A percentile compares a stretch with the other conserved stretches of the same genome.
phyloP scores from a whole-genome alignment of 2,888 invertebrate genomes.

The Amblyteles armatorius region DNA sequence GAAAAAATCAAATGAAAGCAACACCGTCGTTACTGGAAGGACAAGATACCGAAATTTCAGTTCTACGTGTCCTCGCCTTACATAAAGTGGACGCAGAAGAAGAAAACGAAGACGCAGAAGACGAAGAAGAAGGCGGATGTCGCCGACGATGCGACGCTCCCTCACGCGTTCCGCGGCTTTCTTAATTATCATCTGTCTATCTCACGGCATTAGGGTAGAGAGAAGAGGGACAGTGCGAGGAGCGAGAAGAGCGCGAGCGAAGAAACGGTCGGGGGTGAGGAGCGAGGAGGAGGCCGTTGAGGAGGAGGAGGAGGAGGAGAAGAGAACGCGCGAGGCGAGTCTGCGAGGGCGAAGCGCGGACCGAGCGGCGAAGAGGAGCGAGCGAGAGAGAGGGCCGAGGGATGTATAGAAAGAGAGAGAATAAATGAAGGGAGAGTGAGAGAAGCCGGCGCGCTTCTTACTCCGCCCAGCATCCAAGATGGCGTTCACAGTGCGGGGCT shows the following conservation, averaged over 20 bases:
- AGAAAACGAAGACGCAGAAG: conserved; percentile 33
- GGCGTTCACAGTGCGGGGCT: conserved; percentile 80
- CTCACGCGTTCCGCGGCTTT: conserved; percentile 83
- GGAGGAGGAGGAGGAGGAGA: conserved; percentile 44
- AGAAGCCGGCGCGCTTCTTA: conserved; percentile 79
- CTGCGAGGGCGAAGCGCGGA: conserved; percentile 58
- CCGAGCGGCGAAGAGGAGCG: conserved; percentile 59
- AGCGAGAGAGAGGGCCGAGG: conserved; percentile 63
- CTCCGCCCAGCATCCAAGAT: conserved; percentile 85
- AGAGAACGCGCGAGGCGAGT: conserved; percentile 55
- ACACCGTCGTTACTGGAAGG: background rate
- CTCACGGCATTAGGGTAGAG: conserved; percentile 79
- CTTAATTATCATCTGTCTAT: conserved; percentile 85
- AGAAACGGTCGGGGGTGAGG: conserved; percentile 40
- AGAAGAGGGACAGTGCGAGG: conserved; percentile 66
- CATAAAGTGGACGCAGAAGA: conserved; percentile 63
- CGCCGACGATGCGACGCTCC: conserved; percentile 78
- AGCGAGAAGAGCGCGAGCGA: conserved; percentile 55
- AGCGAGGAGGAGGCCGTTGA: conserved; percentile 51
- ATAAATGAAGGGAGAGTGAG: conserved; percentile 69
- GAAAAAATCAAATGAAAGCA: too few species aligned
- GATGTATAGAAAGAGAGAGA: conserved; percentile 65
- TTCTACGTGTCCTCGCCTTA: conserved; percentile 1
- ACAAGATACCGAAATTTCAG: conserved; percentile 45
- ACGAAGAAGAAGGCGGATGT: conserved; percentile 36